These are phyloP conservation scores for Chaetops frenatus DNA, from an alignment of 2,113 vertebrate species.

Conservation along the genomic window DNA sequence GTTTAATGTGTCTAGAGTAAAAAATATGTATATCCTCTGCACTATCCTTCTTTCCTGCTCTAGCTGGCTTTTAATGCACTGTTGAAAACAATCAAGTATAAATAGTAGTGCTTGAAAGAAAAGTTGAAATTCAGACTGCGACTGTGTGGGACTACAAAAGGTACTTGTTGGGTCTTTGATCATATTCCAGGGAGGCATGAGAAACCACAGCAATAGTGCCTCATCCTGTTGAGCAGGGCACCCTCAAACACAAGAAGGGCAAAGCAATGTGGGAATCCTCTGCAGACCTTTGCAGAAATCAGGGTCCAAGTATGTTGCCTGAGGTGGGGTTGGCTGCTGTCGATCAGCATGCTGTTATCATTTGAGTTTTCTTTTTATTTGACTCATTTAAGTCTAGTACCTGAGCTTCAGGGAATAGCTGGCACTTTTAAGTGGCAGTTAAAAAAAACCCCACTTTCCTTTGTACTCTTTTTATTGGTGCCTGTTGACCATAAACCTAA, in stretches of 20 bases:
- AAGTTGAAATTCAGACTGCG: neutral
- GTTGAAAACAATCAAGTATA: neutral
- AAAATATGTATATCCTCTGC: neutral
- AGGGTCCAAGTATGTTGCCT: neutral
- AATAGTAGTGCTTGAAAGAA: constrained; percentile 1
- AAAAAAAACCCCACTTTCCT: neutral
- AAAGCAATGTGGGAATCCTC: neutral
- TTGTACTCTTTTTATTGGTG: neutral
- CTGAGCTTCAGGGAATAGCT: neutral
- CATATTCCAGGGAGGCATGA: neutral
- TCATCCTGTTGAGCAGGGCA: neutral
- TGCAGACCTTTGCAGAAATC: neutral
- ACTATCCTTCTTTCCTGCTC: neutral
- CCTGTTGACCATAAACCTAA: constrained; percentile 12
- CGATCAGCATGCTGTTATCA: neutral
- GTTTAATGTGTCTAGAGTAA: neutral
- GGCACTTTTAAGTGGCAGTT: neutral
- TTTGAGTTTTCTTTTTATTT: neutral
- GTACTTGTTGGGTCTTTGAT: neutral
- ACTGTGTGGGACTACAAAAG: neutral
- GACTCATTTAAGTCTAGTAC: neutral
- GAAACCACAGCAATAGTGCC: neutral
- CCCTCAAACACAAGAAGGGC: neutral
- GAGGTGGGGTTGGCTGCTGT: neutral
- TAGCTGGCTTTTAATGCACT: neutral